Evolutionary conservation across 2,113 vertebrate genomes (phyloP).

Genomic region (Casuarius casuarius): DNA sequence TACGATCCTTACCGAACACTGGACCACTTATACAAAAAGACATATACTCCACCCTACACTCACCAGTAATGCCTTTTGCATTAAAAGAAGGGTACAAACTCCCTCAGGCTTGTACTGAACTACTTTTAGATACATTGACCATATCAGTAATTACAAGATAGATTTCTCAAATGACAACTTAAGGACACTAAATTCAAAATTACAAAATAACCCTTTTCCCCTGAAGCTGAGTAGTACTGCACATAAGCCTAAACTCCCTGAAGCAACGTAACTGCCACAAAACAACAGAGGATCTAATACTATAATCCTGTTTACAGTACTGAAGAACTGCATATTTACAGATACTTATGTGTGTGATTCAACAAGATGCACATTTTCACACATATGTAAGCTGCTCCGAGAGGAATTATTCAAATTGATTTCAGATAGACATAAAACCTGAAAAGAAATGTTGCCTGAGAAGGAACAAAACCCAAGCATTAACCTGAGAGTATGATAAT

Average conservation of each 20-base stretch:
- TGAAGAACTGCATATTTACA: neutral
- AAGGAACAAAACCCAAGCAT: neutral
- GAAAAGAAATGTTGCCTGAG: neutral
- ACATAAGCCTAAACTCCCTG: neutral
- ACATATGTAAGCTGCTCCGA: neutral
- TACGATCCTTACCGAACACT: neutral
- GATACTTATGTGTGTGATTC: neutral
- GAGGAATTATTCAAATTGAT: neutral
- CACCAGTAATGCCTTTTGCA: neutral
- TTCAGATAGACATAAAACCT: neutral
- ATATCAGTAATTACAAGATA: neutral
- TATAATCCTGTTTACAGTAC: neutral
- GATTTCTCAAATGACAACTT: neutral
- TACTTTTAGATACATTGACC: neutral
- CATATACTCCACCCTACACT: accelerated
- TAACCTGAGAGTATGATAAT: neutral
- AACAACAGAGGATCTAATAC: neutral
- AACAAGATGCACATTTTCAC: neutral
- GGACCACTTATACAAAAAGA: neutral
- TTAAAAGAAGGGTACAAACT: neutral
- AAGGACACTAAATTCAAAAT: neutral
- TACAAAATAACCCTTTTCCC: neutral
- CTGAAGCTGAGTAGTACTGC: neutral
- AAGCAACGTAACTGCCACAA: neutral
- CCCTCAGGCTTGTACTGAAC: neutral